Conservation (phyloP, 1,140 invertebrate genomes). For the Trichonephila clavipes region DNA sequence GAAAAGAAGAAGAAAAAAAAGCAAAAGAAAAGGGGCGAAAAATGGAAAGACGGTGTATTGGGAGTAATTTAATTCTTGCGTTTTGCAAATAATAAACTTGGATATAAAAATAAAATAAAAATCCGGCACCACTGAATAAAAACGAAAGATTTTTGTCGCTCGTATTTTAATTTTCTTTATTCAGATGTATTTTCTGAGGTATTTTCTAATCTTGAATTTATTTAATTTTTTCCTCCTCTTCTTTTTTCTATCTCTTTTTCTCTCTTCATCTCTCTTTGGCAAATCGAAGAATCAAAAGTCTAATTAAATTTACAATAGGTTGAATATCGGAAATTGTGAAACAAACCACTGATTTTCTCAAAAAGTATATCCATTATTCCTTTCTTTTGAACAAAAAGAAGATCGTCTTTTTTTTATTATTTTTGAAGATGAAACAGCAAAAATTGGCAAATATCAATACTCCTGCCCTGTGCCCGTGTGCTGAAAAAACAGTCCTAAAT, state of each 20-base stretch:
- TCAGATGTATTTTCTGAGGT: conserved; percentile 37
- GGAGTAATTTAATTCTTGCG: conserved; percentile 75
- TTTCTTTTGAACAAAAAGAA: neutral
- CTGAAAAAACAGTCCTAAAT: conserved; percentile 22
- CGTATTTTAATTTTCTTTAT: conserved; percentile 70
- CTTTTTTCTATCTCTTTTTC: neutral
- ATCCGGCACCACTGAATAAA: conserved; percentile 24
- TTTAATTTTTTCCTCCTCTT: neutral
- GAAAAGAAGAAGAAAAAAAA: conserved; percentile 29
- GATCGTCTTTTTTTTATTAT: conserved; percentile 1
- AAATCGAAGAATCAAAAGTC: conserved; percentile 65
- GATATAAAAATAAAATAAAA: conserved; percentile 21
- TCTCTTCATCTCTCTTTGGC: neutral
- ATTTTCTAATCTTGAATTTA: conserved; percentile 52
- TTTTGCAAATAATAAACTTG: conserved; percentile 73
- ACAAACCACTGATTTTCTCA: conserved; percentile 66
- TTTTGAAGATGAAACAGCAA: neutral
- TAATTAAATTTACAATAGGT: conserved; percentile 75
- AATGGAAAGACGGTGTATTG: conserved; percentile 7
- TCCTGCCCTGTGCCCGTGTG: neutral
- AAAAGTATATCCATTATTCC: conserved; percentile 63
- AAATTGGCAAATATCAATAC: conserved; percentile 67
- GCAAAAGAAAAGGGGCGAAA: neutral
- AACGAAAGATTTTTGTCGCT: conserved; percentile 69
- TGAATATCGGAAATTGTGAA: conserved; percentile 72